A percentile compares a stretch with the other conserved stretches of the same genome.
Evolutionary conservation across 2,797 vertebrate genomes (phyloP).

Genomic region (Anableps anableps): DNA sequence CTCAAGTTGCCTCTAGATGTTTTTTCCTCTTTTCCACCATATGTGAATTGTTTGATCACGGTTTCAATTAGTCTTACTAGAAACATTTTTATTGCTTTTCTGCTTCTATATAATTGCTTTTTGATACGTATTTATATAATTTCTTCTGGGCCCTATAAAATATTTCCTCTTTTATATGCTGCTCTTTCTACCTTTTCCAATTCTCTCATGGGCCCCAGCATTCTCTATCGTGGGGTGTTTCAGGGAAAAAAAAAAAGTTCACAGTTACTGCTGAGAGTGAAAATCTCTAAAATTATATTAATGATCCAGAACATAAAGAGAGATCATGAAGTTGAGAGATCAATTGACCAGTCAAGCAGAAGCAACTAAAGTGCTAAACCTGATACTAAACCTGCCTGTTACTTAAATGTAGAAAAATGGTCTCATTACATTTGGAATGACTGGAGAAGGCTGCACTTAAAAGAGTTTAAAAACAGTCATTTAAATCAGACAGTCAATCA

Average conservation of each 20-base stretch:
- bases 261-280: too few relatives aligned
- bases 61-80: not conserved
- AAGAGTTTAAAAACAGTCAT: not conserved
- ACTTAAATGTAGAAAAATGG: conserved; percentile 24
- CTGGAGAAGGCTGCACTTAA: not conserved
- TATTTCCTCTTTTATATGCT: not conserved
- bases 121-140: not conserved
- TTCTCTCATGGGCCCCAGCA: not conserved
- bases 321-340: not conserved
- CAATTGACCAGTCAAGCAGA: not conserved
- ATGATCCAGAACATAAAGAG: not conserved
- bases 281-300: not conserved
- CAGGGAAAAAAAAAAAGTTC: not conserved
- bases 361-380: not conserved
- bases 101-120: not conserved
- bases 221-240: not conserved
- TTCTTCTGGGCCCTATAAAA: not conserved
- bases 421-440: not conserved
- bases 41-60: not conserved
- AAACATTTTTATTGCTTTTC: not conserved
- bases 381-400: conserved; percentile 17
- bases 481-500: conserved; percentile 7
- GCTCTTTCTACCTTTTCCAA: not conserved
- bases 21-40: not conserved
- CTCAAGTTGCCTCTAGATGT: not conserved